These are phyloP conservation scores for Scrobipalpa atriplicella DNA, from an alignment of 2,888 invertebrate genomes.

Conservation along the genomic window DNA sequence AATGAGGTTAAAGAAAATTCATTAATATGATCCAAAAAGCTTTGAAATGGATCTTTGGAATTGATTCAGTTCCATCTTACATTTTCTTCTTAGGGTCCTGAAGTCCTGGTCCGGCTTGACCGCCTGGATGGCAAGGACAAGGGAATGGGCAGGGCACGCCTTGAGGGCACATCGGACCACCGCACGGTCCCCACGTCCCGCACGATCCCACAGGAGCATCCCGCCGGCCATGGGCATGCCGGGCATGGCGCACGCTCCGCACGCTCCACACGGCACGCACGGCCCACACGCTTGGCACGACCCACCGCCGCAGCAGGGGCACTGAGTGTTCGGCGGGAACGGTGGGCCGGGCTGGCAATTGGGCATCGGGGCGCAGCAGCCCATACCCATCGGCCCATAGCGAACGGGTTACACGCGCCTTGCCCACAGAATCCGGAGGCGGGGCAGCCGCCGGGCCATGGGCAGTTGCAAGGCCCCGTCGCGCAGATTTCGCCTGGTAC, in stretches of 20 bases:
- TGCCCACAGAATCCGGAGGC: background rate
- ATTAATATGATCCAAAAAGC: too few relatives aligned
- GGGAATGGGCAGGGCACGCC: background rate
- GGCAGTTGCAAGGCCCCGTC: slow-evolving; percentile 16
- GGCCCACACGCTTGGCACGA: background rate
- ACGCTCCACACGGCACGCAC: background rate
- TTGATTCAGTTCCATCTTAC: too few relatives aligned
- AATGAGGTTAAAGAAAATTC: too few relatives aligned
- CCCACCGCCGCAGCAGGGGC: background rate
- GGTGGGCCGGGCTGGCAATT: background rate
- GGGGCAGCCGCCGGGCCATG: slow-evolving; percentile 13
- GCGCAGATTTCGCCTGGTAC: background rate
- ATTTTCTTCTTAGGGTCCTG: too few relatives aligned
- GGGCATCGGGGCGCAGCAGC: background rate
- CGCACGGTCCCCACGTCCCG: background rate
- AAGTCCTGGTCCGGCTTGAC: background rate
- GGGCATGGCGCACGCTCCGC: slow-evolving; percentile 4
- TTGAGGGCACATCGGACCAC: background rate
- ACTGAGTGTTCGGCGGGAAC: background rate
- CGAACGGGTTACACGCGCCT: background rate
- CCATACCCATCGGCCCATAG: background rate
- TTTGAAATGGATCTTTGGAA: too few relatives aligned
- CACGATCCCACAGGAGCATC: background rate
- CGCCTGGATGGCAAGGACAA: background rate
- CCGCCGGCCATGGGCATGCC: background rate